Percentiles rank a stretch among this genome's conserved stretches.
Conservation (phyloP, 2,888 invertebrate genomes). For the Salticus scenicus region DNA sequence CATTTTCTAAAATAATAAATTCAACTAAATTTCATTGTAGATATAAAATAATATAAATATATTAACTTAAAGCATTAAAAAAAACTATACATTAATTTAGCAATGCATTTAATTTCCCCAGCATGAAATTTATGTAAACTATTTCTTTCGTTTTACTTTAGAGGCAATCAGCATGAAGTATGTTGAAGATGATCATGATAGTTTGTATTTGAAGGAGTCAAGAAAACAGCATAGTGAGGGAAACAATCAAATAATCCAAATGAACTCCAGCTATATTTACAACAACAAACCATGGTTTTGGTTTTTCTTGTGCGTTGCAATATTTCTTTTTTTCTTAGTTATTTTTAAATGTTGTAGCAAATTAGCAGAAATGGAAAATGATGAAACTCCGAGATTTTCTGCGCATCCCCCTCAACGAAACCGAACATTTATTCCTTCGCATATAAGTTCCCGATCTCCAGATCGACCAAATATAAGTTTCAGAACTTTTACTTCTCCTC, state of each 20-base stretch:
- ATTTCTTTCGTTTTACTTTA: slow-evolving; percentile 48
- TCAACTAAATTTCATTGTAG: no score
- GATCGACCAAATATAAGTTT: no score
- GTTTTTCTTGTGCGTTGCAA: not conserved
- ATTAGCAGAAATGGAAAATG: not conserved
- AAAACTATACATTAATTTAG: no score
- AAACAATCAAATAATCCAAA: not conserved
- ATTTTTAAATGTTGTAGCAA: not conserved
- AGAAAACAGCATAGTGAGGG: slow-evolving; percentile 24
- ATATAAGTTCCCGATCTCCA: no score
- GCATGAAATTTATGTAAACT: slow-evolving; percentile 28
- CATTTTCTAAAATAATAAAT: no score
- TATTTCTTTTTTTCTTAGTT: not conserved
- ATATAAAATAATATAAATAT: no score
- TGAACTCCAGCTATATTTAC: not conserved
- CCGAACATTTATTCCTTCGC: not conserved
- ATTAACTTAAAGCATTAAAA: no score
- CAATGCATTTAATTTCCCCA: no score
- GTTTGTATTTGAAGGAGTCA: not conserved
- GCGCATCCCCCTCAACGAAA: not conserved
- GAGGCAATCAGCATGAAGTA: slow-evolving; percentile 11
- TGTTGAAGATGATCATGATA: not conserved
- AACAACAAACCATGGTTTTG: not conserved
- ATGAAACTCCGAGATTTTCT: not conserved
- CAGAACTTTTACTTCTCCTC: not conserved